Evolutionary conservation across 2,888 invertebrate genomes (phyloP), one percentile per base, ranked within the genome.

Genomic region (Timandra comae): DNA sequence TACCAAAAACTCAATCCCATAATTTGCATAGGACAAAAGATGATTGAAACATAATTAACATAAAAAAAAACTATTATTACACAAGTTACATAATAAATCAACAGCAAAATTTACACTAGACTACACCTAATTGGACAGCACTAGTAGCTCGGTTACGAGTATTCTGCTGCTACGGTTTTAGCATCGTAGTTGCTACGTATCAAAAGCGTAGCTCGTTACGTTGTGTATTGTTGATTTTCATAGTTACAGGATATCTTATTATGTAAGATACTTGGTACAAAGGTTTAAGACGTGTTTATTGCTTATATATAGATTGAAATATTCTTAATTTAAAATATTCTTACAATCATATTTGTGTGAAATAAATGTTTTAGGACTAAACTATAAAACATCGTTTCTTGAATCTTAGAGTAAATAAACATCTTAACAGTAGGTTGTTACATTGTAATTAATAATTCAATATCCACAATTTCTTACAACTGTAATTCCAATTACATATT

Each of bases 51-150:
- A 2, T 20, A 2, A 2, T 20, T 5, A 2, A 2, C 20, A 20
- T 7, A 20, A 1, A 20, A n/a, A n/a, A n/a, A 24, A 6, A 24
- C 9, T 10, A 24, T 24, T 11, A 24, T 24, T 9, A 6, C 11
- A 11, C 9, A 24, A 24, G 3, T n/a, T 9, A 1, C 8, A 10
- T 7, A 7, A 24, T 10, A 24, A 10, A 10, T 11, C 9, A 24
- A 10, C 11, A 24, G 9, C 11, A 4, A 22, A 22, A 24, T 11
- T 24, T 11, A 11, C 24, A 6, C 10, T 24, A 22, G 7, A 5
- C 20, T 20, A 8, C n/a, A 24, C 10, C 24, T 34, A 38, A 38
- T 38, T 38, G 38, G 38, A 38, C 30, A 30, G 38, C 24, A 32
- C 24, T 28, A 34, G 11, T 24, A 24, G 24, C 24, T 24, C 24